These are phyloP conservation scores for Hypanus sabinus DNA, from an alignment of 2,113 vertebrate species.

Conservation along the genomic window DNA sequence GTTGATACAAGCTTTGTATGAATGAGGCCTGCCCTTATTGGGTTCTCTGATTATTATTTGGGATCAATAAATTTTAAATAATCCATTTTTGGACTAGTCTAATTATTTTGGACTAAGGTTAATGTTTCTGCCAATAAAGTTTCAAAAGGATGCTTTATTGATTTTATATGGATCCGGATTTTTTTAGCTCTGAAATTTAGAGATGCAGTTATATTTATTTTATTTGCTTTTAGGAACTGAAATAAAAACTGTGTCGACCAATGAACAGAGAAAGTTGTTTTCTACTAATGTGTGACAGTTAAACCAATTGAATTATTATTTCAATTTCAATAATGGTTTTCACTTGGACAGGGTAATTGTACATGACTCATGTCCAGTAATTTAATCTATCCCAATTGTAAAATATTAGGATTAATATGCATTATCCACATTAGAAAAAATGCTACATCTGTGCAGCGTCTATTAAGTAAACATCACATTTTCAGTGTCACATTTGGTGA, in stretches of 20 bases:
- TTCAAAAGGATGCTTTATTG: not conserved
- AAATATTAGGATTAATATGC: slow-evolving; percentile 1
- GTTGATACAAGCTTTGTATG: not conserved
- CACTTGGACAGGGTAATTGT: not conserved
- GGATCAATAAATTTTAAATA: not conserved
- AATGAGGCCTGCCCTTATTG: not conserved
- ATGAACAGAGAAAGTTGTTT: not conserved
- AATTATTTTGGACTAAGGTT: not conserved
- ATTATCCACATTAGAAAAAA: slow-evolving; percentile 21
- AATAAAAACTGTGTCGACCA: not conserved
- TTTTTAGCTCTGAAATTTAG: not conserved
- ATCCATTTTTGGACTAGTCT: no score
- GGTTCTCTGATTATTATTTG: no score
- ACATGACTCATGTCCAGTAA: not conserved
- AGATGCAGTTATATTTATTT: not conserved
- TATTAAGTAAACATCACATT: not conserved
- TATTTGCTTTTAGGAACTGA: not conserved
- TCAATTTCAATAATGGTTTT: not conserved
- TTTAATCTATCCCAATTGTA: not conserved
- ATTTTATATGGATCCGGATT: not conserved
- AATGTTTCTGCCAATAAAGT: not conserved
- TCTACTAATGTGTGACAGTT: not conserved
- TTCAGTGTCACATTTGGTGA: not conserved
- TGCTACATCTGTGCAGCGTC: slow-evolving; percentile 5
- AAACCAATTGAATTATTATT: not conserved